Percentiles rank a stretch among this genome's conserved stretches.
These are phyloP conservation scores for Centropus unirufus DNA, from an alignment of 2,113 vertebrate genomes.

Conservation along the genomic window DNA sequence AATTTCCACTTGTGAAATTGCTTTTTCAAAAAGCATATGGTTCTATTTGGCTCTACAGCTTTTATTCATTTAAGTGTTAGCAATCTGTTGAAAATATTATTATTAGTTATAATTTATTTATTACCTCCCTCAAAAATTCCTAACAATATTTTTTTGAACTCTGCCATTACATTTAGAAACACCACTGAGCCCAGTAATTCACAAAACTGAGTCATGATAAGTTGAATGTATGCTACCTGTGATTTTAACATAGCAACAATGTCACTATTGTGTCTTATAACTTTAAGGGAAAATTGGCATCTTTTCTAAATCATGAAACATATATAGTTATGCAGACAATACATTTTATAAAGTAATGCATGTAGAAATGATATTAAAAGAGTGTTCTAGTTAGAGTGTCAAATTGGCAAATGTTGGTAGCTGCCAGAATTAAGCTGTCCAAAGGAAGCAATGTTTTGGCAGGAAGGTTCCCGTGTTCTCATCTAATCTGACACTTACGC, in stretches of 20 bases:
- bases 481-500: not conserved
- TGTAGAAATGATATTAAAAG: not conserved
- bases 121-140: slow-evolving; percentile 31
- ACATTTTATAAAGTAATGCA: not conserved
- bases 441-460: not conserved
- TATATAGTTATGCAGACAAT: not conserved
- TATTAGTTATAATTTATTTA: slow-evolving; percentile 60
- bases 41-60: slow-evolving; percentile 15
- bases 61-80: slow-evolving; percentile 46
- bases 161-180: slow-evolving; percentile 4
- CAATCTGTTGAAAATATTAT: slow-evolving; percentile 51
- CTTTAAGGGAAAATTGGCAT: slow-evolving; percentile 5
- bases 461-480: not conserved
- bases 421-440: not conserved
- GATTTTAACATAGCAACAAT: slow-evolving; percentile 15
- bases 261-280: slow-evolving; percentile 43
- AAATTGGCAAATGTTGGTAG: not conserved
- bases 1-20: slow-evolving; percentile 48
- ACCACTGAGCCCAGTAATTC: not conserved
- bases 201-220: slow-evolving; percentile 26
- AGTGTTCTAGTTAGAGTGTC: not conserved
- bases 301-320: not conserved
- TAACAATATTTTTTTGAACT: slow-evolving; percentile 47
- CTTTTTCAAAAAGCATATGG: slow-evolving; percentile 23
- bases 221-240: slow-evolving; percentile 6